These are phyloP conservation scores for Anguilla japonica DNA, from an alignment of 2,113 vertebrate species.

Conservation along the genomic window DNA sequence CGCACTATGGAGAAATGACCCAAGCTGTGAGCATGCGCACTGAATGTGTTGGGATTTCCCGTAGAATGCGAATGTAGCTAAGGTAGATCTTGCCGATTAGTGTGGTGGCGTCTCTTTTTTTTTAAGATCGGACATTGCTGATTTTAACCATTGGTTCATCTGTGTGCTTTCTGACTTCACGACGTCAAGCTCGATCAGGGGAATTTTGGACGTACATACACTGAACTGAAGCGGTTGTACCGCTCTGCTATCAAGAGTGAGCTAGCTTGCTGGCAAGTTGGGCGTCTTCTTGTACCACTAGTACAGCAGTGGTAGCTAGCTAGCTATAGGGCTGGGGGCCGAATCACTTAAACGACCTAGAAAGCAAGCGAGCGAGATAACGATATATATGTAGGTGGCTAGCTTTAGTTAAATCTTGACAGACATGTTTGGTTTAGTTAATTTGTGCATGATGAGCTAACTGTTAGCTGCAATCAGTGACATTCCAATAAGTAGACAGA, in stretches of 20 bases:
- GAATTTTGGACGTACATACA: neutral
- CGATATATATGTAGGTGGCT: neutral
- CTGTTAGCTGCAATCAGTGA: neutral
- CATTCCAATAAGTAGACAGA: neutral
- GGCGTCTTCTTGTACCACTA: conserved; percentile 3
- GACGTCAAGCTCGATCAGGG: neutral
- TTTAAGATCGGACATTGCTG: neutral
- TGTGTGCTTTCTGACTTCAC: neutral
- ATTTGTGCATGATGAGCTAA: neutral
- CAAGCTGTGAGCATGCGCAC: conserved; percentile 58
- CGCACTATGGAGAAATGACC: neutral
- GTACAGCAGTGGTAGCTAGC: neutral
- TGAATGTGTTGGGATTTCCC: conserved; percentile 63
- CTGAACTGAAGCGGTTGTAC: neutral
- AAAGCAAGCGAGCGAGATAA: neutral
- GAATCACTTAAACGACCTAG: neutral
- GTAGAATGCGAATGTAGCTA: conserved; percentile 63
- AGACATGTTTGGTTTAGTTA: neutral
- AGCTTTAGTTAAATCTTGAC: neutral
- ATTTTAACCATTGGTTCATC: neutral
- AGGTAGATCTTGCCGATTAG: conserved; percentile 38
- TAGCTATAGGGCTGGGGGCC: neutral
- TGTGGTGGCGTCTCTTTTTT: conserved; percentile 30
- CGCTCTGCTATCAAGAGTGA: neutral
- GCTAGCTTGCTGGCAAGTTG: conserved; percentile 1